These are phyloP conservation scores for Herpetotheres cachinnans DNA, from an alignment of 2,113 vertebrate genomes.

Conservation along the genomic window DNA sequence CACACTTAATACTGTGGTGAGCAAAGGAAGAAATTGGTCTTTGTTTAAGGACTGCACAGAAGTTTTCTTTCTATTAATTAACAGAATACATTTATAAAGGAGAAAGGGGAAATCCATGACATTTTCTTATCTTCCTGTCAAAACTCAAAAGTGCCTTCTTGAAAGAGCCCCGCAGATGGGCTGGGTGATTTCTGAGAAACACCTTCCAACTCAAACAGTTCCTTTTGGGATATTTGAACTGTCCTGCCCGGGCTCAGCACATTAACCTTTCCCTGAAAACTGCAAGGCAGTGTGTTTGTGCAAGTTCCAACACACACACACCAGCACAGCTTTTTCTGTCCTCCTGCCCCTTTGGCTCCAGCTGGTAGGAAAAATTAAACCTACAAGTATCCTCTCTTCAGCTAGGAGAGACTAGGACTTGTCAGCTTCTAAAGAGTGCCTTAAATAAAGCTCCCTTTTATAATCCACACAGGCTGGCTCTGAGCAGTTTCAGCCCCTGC, in stretches of 20 bases:
- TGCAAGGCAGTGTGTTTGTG: background rate
- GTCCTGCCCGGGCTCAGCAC: background rate
- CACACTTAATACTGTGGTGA: background rate
- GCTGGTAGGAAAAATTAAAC: constrained; percentile 25
- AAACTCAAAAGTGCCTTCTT: background rate
- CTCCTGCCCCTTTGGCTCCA: constrained; percentile 5
- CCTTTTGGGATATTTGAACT: background rate
- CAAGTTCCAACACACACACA: background rate
- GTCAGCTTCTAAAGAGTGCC: background rate
- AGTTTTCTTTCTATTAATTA: background rate
- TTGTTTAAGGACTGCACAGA: background rate
- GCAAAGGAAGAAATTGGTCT: background rate
- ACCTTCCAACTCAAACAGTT: background rate
- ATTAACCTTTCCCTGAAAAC: background rate
- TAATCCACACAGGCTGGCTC: background rate
- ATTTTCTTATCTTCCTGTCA: background rate
- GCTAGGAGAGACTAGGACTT: background rate
- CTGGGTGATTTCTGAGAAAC: background rate
- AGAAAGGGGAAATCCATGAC: background rate
- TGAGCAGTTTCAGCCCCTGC: background rate
- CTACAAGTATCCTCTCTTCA: background rate
- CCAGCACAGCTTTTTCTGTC: background rate
- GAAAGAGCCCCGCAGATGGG: background rate
- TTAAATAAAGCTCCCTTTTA: background rate
- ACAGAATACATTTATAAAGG: background rate